Evolutionary conservation across 1,140 invertebrate genomes (phyloP), one percentile per base, ranked within the genome.

Genomic region (Drosophila funebris): DNA sequence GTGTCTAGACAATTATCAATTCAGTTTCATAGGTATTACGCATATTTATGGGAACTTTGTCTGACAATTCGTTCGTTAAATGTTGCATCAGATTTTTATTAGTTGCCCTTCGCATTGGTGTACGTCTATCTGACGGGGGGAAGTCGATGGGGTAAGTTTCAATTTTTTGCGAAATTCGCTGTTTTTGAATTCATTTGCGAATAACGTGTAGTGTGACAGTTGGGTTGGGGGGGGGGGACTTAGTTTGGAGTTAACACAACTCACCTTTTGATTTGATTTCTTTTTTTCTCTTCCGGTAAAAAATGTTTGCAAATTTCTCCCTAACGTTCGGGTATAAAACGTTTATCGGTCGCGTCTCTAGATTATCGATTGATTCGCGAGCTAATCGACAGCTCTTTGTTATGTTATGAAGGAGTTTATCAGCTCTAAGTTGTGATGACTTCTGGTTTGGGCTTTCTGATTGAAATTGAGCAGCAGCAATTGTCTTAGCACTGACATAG

Each of bases 351-450:
- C 68, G 62, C 58, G 56, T 73, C 44, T 33, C 58, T 18, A 20
- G 27, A 0, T 16, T 48, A 50, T 71, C 48, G 54, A 22, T 44
- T 27, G 60, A 37, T 50, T 41, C 39, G 62, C 50, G 56, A 61
- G 54, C 53, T 29, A 41, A 24, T 53, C 41, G 22, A 36, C 24
- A 70, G 78, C 75, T 71, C 43, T 56, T 56, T 82, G 84, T 89
- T 88, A 90, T 90, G 87, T 90, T 90, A 90, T 90, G 70, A 90
- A 90, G 33, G 90, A 91, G 84, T 91, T 90, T 83, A 90, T 83
- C 76, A 90, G 69, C 69, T 89, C 87, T 82, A 85, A 60, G 69
- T 90, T 91, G 80, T 91, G 83, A 8, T 80, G 78, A 54, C 69
- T 82, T 64, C 90, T 69, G 39, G 62, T 66, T 50, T 85, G 83